A percentile compares a stretch with the other conserved stretches of the same genome.
These are phyloP conservation scores for Lateolabrax maculatus DNA, from an alignment of 2,797 vertebrate genomes.

Conservation along the genomic window DNA sequence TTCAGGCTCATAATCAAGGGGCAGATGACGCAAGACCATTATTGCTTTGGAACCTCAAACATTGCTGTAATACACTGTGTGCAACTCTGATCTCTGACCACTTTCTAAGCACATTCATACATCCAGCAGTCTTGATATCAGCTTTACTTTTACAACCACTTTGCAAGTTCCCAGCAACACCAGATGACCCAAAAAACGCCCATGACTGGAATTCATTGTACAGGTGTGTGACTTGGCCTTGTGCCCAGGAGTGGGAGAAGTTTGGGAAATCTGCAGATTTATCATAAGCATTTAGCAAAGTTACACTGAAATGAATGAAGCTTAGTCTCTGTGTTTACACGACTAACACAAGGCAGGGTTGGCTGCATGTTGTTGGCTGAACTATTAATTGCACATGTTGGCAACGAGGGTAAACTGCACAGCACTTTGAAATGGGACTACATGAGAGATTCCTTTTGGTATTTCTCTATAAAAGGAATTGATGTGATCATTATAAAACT, in stretches of 20 bases:
- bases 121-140: conserved; percentile 29
- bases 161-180: conserved; percentile 42
- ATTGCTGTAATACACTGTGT: not conserved
- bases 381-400: conserved; percentile 48
- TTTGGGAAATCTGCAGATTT: conserved; percentile 21
- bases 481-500: conserved; percentile 61
- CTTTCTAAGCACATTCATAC: conserved; percentile 21
- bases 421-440: conserved; percentile 34
- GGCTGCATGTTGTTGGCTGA: conserved; percentile 22
- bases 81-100: conserved; percentile 8
- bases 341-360: conserved; percentile 14
- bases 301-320: conserved; percentile 18
- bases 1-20: conserved; percentile 15
- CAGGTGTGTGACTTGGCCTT: conserved; percentile 61
- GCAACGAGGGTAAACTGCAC: conserved; percentile 26
- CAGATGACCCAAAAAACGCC: conserved; percentile 56
- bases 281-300: conserved; percentile 13
- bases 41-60: conserved; percentile 49
- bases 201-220: conserved; percentile 4
- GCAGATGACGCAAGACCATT: conserved; percentile 6
- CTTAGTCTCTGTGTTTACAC: conserved; percentile 25
- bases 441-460: conserved; percentile 41
- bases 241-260: conserved; percentile 37
- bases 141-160: conserved; percentile 54
- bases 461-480: conserved; percentile 42